Evolutionary conservation across 2,888 invertebrate species (phyloP).

Genomic region (Torymus auratus): DNA sequence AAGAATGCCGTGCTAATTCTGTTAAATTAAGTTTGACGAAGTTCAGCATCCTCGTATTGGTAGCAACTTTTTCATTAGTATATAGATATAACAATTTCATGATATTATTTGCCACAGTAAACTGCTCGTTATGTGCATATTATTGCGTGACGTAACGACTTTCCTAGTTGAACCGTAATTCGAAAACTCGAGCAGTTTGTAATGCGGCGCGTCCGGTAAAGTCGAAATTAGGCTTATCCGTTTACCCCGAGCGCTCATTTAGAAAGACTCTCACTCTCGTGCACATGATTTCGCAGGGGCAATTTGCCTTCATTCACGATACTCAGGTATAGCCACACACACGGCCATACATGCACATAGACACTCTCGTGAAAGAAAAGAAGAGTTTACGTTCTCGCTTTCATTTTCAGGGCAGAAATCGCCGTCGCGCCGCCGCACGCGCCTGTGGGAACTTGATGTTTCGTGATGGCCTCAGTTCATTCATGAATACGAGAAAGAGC

Average conservation of each 20-base stretch:
- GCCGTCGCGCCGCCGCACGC: background rate
- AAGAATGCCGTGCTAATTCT: too few species aligned
- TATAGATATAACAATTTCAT: too few species aligned
- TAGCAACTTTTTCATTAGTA: too few species aligned
- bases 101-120: too few species aligned
- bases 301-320: slow-evolving; percentile 56
- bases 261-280: too few species aligned
- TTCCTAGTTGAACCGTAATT: background rate
- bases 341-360: background rate
- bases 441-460: slow-evolving; percentile 33
- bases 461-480: slow-evolving; percentile 39
- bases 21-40: too few species aligned
- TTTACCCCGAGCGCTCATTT: slow-evolving; percentile 19
- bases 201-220: slow-evolving; percentile 47
- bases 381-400: slow-evolving; percentile 12
- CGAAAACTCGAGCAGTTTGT: slow-evolving; percentile 23
- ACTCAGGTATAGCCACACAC: background rate
- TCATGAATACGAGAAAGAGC: background rate
- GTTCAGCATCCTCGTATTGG: too few species aligned
- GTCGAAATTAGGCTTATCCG: slow-evolving; percentile 56
- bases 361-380: background rate
- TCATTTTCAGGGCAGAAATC: slow-evolving; percentile 43
- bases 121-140: too few species aligned
- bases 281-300: background rate
- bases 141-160: too few species aligned